phyloP scores from a whole-genome alignment of 1,140 invertebrate genomes.

The Drosophila equinoxialis region DNA sequence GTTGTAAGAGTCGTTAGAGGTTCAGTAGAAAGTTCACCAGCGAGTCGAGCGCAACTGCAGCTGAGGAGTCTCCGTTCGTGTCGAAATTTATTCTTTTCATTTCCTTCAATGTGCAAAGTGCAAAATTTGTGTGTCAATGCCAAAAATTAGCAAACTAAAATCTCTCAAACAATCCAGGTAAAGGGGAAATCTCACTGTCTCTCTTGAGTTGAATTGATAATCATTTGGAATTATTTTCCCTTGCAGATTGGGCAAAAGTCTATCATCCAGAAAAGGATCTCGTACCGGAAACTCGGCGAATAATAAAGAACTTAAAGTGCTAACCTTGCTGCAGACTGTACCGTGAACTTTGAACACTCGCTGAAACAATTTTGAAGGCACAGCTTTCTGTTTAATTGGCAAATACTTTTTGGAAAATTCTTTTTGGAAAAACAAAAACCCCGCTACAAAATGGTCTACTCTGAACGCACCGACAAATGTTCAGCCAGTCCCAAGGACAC shows the following conservation, averaged over 20 bases:
- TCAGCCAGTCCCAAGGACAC: slow-evolving; percentile 52
- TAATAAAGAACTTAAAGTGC: slow-evolving; percentile 88
- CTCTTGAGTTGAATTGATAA: too few relatives aligned
- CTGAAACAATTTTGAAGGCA: slow-evolving; percentile 32
- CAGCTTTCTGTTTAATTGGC: slow-evolving; percentile 44
- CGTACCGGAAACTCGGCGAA: slow-evolving; percentile 89
- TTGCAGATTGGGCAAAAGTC: slow-evolving; percentile 86
- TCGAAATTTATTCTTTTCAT: slow-evolving; percentile 40
- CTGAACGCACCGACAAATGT: slow-evolving; percentile 73
- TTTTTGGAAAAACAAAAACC: slow-evolving; percentile 20
- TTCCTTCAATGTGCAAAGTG: slow-evolving; percentile 64
- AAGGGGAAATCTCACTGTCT: neutral
- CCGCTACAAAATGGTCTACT: slow-evolving; percentile 68
- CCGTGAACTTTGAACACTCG: slow-evolving; percentile 83
- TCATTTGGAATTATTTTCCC: neutral
- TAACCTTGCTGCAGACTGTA: slow-evolving; percentile 89
- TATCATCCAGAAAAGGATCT: slow-evolving; percentile 87
- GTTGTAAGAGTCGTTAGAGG: slow-evolving; percentile 51
- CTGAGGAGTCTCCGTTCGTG: slow-evolving; percentile 24
- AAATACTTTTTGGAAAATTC: slow-evolving; percentile 16
- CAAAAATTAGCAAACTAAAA: slow-evolving; percentile 73
- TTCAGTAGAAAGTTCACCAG: slow-evolving; percentile 71
- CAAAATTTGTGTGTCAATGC: slow-evolving; percentile 82
- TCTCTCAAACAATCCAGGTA: slow-evolving; percentile 68
- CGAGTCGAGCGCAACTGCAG: slow-evolving; percentile 44